Base-by-base conservation (phyloP, 2,113 vertebrate species). In the Coreoperca whiteheadi region DNA sequence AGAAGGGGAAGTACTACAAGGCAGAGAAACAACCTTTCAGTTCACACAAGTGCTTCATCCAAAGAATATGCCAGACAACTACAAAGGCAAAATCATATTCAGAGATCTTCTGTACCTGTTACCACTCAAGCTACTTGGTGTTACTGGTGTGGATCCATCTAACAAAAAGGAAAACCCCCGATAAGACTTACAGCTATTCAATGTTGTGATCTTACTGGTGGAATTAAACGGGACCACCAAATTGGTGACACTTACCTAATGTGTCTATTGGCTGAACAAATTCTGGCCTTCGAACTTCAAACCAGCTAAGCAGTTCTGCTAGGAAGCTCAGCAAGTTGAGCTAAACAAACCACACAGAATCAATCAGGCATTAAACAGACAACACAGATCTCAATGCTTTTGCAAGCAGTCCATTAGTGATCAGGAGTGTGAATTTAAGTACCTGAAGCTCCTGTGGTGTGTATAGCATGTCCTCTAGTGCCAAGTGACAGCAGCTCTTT, bases 391-490 rank as follows among this genome's bases (percentile, higher is more conserved):
- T 20, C 0, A 39, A 7, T 20, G 51, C 85, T 46, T 63, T 63
- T 28, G 8, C 16, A 66, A 48, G 76, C 9, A 61, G 25, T 32
- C 0, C 0, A 69, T 25, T 43, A 11, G 59, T 41, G 16, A 80
- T 20, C n/a, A 12, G 25, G 59, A 28, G 10, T 51, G 20, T 39
- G 20, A 65, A 32, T 39, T 4, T n/a, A 46, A 66, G 60, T 92
- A 98, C 97, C 96, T 95, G 95, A 82, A 98, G 93, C 46, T 95
- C 92, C 0, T 94, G 94, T 5, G 97, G 96, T 48, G 95, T 94
- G 67, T 98, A 98, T 0, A 97, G 90, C 89, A 98, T 86, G 88
- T 98, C 97, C 89, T 98, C 97, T 11, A 98, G 85, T 37, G 95
- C 87, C 46, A 98, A 92, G 9, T 95, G 96, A 87, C 97, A 98